Percentiles rank a stretch among this genome's conserved stretches.
Conservation (phyloP, 2,113 vertebrate genomes). For the Daboia siamensis region DNA sequence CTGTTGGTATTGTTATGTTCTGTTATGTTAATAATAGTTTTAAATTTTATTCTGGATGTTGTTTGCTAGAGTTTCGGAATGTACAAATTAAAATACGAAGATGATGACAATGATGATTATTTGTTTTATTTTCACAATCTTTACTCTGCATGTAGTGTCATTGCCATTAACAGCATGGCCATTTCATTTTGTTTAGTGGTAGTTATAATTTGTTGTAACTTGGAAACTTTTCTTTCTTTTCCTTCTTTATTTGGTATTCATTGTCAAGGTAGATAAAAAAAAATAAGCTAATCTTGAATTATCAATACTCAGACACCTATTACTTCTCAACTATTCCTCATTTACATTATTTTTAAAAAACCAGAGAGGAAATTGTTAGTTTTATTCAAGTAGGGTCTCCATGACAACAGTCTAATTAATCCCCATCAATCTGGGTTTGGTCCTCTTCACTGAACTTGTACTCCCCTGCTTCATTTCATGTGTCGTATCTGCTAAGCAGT, state of each 20-base stretch:
- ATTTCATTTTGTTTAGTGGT: background rate
- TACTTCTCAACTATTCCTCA: constrained; percentile 40
- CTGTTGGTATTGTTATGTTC: background rate
- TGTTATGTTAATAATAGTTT: background rate
- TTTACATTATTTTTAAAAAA: constrained; percentile 45
- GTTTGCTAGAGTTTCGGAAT: background rate
- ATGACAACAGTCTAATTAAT: constrained; percentile 69
- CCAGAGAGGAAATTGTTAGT: constrained; percentile 60
- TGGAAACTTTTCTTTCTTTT: background rate
- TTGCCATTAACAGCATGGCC: background rate
- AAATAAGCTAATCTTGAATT: constrained; percentile 16
- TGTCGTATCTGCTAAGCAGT: constrained; percentile 44
- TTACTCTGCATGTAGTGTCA: background rate
- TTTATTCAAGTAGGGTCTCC: constrained; percentile 59
- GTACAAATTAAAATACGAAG: background rate
- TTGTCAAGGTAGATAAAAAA: background rate
- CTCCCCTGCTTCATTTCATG: constrained; percentile 46
- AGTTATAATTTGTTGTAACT: background rate
- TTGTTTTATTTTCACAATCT: background rate
- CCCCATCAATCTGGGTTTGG: constrained; percentile 49
- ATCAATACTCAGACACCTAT: constrained; percentile 13
- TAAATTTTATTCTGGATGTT: background rate
- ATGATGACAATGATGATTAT: background rate
- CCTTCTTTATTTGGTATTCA: background rate
- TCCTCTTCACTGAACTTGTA: constrained; percentile 54